A percentile compares a stretch with the other conserved stretches of the same genome.
Evolutionary conservation across 1,140 invertebrate genomes (phyloP).

Genomic region (Euschistus heros): DNA sequence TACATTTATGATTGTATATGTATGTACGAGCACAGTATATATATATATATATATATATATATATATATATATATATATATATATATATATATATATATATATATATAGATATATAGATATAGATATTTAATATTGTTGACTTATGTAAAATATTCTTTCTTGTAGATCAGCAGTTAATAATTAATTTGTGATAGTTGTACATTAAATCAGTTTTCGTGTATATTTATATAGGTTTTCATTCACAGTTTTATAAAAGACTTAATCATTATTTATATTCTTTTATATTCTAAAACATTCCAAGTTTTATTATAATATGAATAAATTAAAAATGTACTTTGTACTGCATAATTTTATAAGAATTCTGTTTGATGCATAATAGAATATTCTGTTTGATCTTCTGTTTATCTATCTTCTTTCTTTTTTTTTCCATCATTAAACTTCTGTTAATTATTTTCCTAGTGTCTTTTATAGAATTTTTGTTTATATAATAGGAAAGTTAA

Average conservation of each 20-base stretch:
- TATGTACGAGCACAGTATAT: not conserved
- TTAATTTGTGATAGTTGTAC: conserved; percentile 11
- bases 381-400: no score
- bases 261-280: conserved; percentile 7
- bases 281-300: conserved; percentile 13
- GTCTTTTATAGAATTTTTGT: no score
- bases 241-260: conserved; percentile 17
- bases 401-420: no score
- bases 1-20: not conserved
- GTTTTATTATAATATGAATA: not conserved
- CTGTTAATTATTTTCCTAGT: no score
- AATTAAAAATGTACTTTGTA: not conserved
- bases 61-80: not conserved
- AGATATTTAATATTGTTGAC: not conserved
- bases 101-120: not conserved
- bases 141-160: not conserved
- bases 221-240: conserved; percentile 8
- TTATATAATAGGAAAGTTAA: no score
- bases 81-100: not conserved
- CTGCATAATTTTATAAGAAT: not conserved
- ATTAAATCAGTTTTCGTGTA: conserved; percentile 5
- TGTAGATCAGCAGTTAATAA: not conserved
- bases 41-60: not conserved
- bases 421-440: no score
- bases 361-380: no score